Base-by-base conservation (phyloP, 2,797 vertebrate species). In the Pseudomugil tenellus region DNA sequence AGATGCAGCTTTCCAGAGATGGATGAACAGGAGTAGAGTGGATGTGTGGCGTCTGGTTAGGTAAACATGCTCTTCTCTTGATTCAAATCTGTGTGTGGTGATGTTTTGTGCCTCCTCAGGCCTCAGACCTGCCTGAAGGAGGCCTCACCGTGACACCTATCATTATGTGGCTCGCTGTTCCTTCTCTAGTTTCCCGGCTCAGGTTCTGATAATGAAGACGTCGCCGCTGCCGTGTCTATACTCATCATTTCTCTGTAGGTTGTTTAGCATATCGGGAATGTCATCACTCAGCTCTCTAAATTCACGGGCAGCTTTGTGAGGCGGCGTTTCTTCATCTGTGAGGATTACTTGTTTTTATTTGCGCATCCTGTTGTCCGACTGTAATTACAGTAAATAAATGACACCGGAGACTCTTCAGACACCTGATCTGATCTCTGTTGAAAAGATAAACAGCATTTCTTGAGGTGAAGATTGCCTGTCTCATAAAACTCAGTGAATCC, bases 121-220 rank as follows among this genome's bases (percentile, higher is more conserved):
- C 76, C 82, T 74, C 83, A 89, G 76, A 81, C 71, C 83, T 73
- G 85, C 86, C 85, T 79, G 69, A 77, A 84, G 85, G 83, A 84
- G 83, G 76, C 83, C 74, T 85, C 70, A 7, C 69, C 28, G 21
- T 87, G 84, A 89, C 76, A 87, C 84, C 85, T 71, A 41, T 91
- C 86, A 92, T 91, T 91, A 89, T 89, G 87, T 77, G 84, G 90
- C 85, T 83, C 66, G 60, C 56, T 69, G 69, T 66, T 77, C 66
- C 84, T 70, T 89, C 83, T 89, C 83, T 67, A 23, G 79, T 90
- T 89, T 87, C 89, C 70, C 43, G 1, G 39, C 80, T 80, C 61
- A 67, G 73, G 66, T 69, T 77, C 60, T 55, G 64, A 84, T 84
- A 84, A 85, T 79, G 77, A 81, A 90, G 79, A 80, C 70, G 43